Percentiles rank a stretch among this genome's conserved stretches.
Evolutionary conservation across 2,113 vertebrate genomes (phyloP).

Genomic region (Eleginops maclovinus): DNA sequence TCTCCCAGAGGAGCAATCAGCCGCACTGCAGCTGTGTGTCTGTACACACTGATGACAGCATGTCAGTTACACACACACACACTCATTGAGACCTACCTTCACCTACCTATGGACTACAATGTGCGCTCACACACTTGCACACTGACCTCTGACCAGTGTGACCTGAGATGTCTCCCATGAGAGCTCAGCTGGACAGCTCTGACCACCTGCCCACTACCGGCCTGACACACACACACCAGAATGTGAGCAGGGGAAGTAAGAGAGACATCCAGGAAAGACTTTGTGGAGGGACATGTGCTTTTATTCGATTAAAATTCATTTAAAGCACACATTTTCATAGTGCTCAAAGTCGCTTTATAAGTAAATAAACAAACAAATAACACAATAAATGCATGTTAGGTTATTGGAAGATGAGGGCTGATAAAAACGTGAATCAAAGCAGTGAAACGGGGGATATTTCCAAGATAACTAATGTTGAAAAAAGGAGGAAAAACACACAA

Average conservation of each 20-base stretch:
- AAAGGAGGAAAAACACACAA: no score
- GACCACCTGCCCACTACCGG: conserved; percentile 64
- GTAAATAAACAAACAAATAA: no score
- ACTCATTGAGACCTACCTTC: not conserved
- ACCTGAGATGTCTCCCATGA: conserved; percentile 53
- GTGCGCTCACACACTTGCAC: conserved; percentile 21
- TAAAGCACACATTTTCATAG: no score
- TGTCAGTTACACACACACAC: conserved; percentile 28
- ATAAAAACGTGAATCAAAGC: no score
- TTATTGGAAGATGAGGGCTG: no score
- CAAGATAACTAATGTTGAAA: no score
- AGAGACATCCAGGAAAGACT: not conserved
- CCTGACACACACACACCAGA: not conserved
- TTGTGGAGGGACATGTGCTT: not conserved
- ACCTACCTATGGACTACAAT: conserved; percentile 27
- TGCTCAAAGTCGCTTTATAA: no score
- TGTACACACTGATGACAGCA: conserved; percentile 43
- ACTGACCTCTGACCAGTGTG: conserved; percentile 62
- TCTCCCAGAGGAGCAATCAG: conserved; percentile 50
- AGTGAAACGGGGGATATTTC: no score
- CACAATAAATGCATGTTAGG: no score
- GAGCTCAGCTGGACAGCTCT: conserved; percentile 57
- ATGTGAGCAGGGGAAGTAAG: not conserved
- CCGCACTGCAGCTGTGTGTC: conserved; percentile 47
- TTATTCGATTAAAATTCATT: no score